phyloP scores from a whole-genome alignment of 2,888 invertebrate genomes.

The Platycnemis pennipes region DNA sequence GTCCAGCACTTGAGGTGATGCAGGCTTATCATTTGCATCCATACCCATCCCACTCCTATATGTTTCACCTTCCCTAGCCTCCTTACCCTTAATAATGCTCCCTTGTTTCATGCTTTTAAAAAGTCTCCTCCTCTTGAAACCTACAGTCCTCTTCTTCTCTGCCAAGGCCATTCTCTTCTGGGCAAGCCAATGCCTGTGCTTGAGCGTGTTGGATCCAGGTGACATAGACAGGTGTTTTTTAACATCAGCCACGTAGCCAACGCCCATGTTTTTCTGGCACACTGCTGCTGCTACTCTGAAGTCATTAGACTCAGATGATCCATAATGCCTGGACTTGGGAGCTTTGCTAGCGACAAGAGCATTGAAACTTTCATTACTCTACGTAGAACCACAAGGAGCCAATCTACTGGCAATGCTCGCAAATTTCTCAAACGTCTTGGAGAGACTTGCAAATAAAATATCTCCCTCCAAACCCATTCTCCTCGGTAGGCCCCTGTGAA shows the following conservation, averaged over 20 bases:
- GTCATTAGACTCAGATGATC: neutral
- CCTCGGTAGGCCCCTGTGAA: neutral
- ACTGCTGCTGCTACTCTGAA: neutral
- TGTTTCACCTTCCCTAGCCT: too few species aligned
- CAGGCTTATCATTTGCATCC: neutral
- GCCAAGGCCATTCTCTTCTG: too few species aligned
- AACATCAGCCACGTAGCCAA: neutral
- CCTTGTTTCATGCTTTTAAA: too few species aligned
- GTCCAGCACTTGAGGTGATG: neutral
- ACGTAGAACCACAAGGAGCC: slow-evolving; percentile 70
- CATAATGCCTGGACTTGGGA: neutral
- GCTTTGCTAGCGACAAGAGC: too few species aligned
- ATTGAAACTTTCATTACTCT: slow-evolving; percentile 72
- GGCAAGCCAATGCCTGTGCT: too few species aligned
- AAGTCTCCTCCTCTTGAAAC: too few species aligned
- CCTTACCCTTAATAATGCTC: too few species aligned
- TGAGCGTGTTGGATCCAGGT: too few species aligned
- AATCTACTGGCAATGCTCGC: slow-evolving; percentile 70
- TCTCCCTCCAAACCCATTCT: neutral
- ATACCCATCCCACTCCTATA: too few species aligned
- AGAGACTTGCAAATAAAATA: neutral
- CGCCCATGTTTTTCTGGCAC: neutral
- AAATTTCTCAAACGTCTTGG: slow-evolving; percentile 2
- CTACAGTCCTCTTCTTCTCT: too few species aligned
- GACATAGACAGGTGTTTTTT: neutral